These are phyloP conservation scores for Schizopygopsis pylzovi DNA, from an alignment of 2,797 vertebrate genomes.

Conservation along the genomic window DNA sequence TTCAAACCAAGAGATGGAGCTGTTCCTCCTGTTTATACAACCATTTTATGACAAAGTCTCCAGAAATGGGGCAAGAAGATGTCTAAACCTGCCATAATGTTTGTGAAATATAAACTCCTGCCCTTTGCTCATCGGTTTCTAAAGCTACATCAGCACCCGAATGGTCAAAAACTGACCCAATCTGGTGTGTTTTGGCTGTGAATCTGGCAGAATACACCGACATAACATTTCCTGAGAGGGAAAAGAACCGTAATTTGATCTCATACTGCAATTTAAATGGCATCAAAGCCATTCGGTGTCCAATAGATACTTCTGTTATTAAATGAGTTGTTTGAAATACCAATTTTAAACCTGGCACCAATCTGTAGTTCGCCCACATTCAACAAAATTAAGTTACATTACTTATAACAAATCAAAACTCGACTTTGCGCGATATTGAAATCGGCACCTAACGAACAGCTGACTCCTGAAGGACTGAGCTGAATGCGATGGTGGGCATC, in stretches of 20 bases:
- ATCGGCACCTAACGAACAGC: background rate
- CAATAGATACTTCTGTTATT: constrained; percentile 63
- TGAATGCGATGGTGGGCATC: background rate
- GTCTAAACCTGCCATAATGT: constrained; percentile 10
- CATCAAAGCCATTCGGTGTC: constrained; percentile 10
- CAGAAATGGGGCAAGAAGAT: constrained; percentile 11
- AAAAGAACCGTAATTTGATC: background rate
- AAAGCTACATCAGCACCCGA: background rate
- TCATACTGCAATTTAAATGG: background rate
- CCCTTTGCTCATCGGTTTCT: background rate
- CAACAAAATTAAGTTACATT: constrained; percentile 69
- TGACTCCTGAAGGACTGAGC: background rate
- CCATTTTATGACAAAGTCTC: constrained; percentile 42
- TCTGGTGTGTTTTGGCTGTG: background rate
- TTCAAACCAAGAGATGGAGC: constrained; percentile 11
- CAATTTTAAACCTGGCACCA: constrained; percentile 68
- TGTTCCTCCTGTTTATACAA: constrained; percentile 19
- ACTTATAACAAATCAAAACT: constrained; percentile 56
- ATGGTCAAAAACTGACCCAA: background rate
- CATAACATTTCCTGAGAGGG: background rate
- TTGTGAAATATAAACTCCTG: background rate
- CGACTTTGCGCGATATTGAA: background rate
- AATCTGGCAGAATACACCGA: background rate
- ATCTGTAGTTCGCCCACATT: constrained; percentile 72
- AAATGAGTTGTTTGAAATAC: constrained; percentile 67